Conservation (phyloP, 1,140 invertebrate species). For the Pseudoatta argentina region DNA sequence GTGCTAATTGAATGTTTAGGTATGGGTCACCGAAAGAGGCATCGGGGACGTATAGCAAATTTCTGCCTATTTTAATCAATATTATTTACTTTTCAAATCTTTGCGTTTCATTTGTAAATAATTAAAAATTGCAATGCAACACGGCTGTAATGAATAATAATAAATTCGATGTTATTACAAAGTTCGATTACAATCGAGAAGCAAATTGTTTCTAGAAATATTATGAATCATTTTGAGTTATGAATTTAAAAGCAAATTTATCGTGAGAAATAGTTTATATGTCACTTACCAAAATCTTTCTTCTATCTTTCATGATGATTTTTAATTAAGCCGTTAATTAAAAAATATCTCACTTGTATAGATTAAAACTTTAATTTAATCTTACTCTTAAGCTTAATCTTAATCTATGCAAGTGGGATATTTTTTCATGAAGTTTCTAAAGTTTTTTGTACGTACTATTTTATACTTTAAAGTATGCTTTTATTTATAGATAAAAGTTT, state of each 20-base stretch:
- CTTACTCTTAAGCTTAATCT: background rate
- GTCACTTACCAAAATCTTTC: background rate
- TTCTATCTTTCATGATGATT: background rate
- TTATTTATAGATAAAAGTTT: background rate
- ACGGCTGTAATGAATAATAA: background rate
- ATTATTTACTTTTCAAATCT: background rate
- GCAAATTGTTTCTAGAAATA: background rate
- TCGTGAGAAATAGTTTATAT: background rate
- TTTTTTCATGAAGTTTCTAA: background rate
- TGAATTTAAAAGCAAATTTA: background rate
- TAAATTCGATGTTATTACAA: background rate
- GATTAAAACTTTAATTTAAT: too few species aligned
- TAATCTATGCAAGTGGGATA: background rate
- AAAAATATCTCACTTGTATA: background rate
- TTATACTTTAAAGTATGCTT: background rate
- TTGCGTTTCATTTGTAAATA: background rate
- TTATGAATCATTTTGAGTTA: background rate
- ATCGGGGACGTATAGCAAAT: conserved; percentile 20
- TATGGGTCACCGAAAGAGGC: conserved; percentile 62
- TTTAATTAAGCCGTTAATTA: background rate
- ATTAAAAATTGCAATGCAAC: background rate
- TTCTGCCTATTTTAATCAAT: conserved; percentile 54
- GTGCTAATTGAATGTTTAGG: conserved; percentile 87
- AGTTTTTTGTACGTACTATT: too few species aligned
- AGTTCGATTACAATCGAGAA: background rate